A percentile compares a stretch with the other conserved stretches of the same genome.
phyloP scores from a whole-genome alignment of 1,140 invertebrate species.

The Portunus trituberculatus region DNA sequence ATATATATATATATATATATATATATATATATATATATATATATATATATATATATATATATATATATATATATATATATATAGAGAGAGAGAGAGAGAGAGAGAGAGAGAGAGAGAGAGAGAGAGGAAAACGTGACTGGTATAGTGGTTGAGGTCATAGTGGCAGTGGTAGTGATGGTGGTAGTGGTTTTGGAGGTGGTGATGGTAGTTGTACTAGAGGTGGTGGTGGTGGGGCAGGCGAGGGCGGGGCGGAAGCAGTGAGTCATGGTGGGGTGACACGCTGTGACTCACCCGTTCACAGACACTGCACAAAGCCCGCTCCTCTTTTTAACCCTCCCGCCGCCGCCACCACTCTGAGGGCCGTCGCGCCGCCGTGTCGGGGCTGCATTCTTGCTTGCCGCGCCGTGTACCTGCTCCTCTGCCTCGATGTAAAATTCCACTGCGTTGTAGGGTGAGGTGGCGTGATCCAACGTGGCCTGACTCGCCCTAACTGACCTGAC shows the following conservation, averaged over 20 bases:
- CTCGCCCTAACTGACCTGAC: neutral
- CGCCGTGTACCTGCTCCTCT: neutral
- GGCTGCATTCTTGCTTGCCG: neutral
- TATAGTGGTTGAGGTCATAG: too few relatives aligned
- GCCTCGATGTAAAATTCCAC: neutral
- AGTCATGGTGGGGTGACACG: conserved; percentile 17
- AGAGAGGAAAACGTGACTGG: too few relatives aligned
- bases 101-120: too few relatives aligned
- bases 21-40: too few relatives aligned
- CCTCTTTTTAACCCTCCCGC: neutral
- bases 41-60: too few relatives aligned
- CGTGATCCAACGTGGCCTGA: neutral
- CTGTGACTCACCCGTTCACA: neutral
- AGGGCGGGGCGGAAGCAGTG: neutral
- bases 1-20: too few relatives aligned
- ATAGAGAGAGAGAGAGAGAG: too few relatives aligned
- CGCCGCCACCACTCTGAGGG: neutral
- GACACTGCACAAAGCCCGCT: neutral
- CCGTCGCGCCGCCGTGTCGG: neutral
- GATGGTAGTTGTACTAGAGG: too few relatives aligned
- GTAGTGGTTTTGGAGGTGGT: too few relatives aligned
- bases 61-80: too few relatives aligned
- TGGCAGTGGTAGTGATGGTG: neutral
- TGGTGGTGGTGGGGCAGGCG: neutral
- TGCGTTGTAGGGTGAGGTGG: neutral